Evolutionary conservation across 2,888 invertebrate genomes (phyloP).

Genomic region (Yponomeuta malinellus): DNA sequence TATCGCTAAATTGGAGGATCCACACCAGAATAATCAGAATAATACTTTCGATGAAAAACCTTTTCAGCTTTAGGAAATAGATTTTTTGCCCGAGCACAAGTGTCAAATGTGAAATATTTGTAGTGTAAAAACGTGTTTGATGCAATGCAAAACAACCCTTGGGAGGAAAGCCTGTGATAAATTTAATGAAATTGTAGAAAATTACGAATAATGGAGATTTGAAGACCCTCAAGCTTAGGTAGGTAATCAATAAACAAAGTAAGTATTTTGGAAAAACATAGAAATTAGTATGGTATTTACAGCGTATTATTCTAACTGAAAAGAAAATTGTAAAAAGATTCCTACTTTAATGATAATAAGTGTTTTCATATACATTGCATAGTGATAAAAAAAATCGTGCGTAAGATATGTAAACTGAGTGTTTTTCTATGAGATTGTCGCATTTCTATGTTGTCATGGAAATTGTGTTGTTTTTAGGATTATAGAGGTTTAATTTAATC

Average conservation of each 20-base stretch:
- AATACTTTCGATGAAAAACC: too few species aligned
- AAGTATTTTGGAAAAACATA: constrained; percentile 10
- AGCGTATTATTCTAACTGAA: constrained; percentile 33
- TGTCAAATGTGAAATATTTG: neutral
- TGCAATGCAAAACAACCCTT: constrained; percentile 58
- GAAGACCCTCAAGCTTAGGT: neutral
- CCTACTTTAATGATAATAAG: constrained; percentile 37
- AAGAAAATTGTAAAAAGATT: constrained; percentile 30
- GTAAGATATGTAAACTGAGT: constrained; percentile 26
- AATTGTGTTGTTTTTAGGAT: constrained; percentile 10
- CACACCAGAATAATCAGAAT: too few species aligned
- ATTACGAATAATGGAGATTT: constrained; percentile 27
- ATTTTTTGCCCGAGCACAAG: too few species aligned
- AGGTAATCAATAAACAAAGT: neutral
- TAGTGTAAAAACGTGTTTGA: constrained; percentile 20
- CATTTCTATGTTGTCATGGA: constrained; percentile 30
- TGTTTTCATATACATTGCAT: constrained; percentile 56
- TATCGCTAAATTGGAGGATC: too few species aligned
- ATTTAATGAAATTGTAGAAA: constrained; percentile 45
- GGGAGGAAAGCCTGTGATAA: constrained; percentile 70
- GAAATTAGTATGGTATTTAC: constrained; percentile 37
- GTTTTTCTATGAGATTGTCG: constrained; percentile 49
- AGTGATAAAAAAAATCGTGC: constrained; percentile 31
- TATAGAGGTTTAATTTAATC: neutral
- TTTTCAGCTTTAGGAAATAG: too few species aligned